Conservation (phyloP, 2,113 vertebrate species). For the Saguinus imperator region DNA sequence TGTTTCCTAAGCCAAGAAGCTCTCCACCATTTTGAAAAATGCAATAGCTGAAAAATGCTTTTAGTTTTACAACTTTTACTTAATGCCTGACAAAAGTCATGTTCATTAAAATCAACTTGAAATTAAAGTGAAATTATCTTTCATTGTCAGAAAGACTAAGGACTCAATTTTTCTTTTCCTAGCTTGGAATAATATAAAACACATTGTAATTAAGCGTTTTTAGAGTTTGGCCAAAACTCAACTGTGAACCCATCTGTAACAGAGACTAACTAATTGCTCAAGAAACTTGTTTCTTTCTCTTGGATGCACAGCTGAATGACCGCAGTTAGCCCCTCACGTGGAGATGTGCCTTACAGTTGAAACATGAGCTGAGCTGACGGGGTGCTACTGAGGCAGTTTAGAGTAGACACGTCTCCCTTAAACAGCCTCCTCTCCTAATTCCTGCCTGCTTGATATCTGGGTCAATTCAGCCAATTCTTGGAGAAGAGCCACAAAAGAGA, state of each 20-base stretch:
- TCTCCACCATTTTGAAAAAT: neutral
- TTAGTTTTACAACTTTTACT: neutral
- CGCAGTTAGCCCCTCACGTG: neutral
- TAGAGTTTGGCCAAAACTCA: conserved; percentile 5
- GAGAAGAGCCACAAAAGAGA: neutral
- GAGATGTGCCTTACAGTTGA: neutral
- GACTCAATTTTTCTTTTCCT: neutral
- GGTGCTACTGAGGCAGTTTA: neutral
- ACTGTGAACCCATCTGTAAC: neutral
- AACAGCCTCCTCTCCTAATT: neutral
- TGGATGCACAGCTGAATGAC: neutral
- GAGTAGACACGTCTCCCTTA: neutral
- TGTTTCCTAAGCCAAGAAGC: neutral
- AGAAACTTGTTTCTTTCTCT: neutral
- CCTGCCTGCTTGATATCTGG: neutral
- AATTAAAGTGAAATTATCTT: neutral
- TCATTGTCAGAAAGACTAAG: neutral
- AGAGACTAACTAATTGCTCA: neutral
- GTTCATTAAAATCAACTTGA: neutral
- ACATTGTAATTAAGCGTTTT: neutral
- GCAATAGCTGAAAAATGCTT: neutral
- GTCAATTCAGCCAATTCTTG: neutral
- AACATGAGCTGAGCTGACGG: neutral
- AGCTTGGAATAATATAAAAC: neutral
- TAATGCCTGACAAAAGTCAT: neutral